Evolutionary conservation across 2,797 vertebrate genomes (phyloP).

Genomic region (Cuniculus paca): DNA sequence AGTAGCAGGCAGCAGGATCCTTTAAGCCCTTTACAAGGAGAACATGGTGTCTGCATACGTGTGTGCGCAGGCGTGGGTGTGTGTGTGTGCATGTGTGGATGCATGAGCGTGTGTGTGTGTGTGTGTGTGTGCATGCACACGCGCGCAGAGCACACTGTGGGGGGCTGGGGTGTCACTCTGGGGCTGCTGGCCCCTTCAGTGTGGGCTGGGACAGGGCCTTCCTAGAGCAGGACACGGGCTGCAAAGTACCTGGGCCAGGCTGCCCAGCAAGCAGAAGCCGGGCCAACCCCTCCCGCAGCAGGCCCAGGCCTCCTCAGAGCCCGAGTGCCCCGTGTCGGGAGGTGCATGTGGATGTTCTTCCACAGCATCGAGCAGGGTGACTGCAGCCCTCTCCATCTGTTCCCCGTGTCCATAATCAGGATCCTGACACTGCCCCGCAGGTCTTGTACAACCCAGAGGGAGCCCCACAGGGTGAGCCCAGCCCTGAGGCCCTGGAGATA

Average conservation of each 20-base stretch:
- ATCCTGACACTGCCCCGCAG: no score
- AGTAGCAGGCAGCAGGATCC: conserved; percentile 79
- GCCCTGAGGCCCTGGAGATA: background rate
- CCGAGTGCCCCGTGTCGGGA: background rate
- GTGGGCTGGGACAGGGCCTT: no score
- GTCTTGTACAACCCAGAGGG: background rate
- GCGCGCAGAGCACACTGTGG: background rate
- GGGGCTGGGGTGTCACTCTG: background rate
- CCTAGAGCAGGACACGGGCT: background rate
- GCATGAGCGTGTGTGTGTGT: no score
- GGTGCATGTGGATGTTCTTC: accelerated
- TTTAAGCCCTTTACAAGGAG: conserved; percentile 81
- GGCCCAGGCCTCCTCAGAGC: background rate
- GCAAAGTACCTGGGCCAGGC: background rate
- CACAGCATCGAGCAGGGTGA: no score
- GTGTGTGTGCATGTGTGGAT: no score
- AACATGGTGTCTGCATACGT: background rate
- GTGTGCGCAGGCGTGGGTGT: background rate
- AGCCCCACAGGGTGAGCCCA: background rate
- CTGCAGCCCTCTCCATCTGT: accelerated
- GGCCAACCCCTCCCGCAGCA: background rate
- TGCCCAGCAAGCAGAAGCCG: background rate
- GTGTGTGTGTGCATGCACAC: no score
- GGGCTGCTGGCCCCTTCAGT: background rate
- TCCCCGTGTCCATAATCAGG: background rate